A percentile compares a stretch with the other conserved stretches of the same genome.
These are phyloP conservation scores for Heliconius sara DNA, from an alignment of 2,888 invertebrate genomes.

Conservation along the genomic window DNA sequence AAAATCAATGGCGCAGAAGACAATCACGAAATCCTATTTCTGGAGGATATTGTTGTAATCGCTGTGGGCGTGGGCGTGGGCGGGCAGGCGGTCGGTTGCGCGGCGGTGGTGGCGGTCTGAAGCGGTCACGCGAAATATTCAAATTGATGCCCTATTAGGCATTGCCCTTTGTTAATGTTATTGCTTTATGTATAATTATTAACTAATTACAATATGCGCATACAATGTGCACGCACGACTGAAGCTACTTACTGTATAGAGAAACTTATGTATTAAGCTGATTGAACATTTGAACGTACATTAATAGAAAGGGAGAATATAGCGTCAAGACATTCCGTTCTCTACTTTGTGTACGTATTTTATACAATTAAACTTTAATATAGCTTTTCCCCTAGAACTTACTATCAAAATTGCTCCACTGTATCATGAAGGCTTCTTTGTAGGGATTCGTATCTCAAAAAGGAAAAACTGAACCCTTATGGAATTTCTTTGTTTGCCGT, in stretches of 20 bases:
- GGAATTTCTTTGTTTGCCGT: no score
- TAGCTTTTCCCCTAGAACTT: no score
- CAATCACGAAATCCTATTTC: neutral
- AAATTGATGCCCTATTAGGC: conserved; percentile 20
- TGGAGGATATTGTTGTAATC: neutral
- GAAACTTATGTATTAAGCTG: neutral
- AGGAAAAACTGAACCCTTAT: no score
- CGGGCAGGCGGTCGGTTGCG: no score
- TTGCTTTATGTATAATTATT: neutral
- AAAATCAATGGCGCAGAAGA: conserved; percentile 9
- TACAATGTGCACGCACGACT: neutral
- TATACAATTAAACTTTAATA: no score
- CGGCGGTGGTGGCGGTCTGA: neutral
- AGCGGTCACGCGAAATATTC: conserved; percentile 20
- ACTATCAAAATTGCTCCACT: no score
- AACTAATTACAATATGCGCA: conserved; percentile 12
- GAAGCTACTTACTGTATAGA: neutral
- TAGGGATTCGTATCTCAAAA: no score
- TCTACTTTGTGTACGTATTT: no score
- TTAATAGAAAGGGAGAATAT: no score
- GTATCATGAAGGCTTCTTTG: no score
- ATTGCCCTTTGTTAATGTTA: conserved; percentile 13
- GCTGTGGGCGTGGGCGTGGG: neutral
- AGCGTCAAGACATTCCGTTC: no score
- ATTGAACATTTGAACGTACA: no score